Evolutionary conservation across 2,797 vertebrate genomes (phyloP), one percentile per base, ranked within the genome.

Genomic region (Pangasius krempfi): DNA sequence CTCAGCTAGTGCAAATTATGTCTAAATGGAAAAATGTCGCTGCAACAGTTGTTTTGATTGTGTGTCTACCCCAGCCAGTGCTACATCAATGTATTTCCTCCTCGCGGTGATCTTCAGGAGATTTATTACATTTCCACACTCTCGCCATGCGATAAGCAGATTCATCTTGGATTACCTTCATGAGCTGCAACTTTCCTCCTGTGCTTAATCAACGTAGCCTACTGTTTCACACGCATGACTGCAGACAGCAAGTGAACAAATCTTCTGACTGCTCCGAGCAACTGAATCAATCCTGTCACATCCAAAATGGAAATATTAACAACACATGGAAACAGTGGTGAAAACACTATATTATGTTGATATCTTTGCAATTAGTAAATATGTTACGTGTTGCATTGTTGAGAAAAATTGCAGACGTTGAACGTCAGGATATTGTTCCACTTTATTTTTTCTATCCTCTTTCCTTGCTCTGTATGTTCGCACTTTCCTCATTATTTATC

Each of bases 61-160:
- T 25, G 6, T 12, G 30, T 54, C 64, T 84, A 64, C 70, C 44
- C 70, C 84, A 86, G 70, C 84, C 68, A 25, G 83, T 54, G 83
- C 83, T 85, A 85, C 83, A 85, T 70, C 64, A 85, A 54, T 85
- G 83, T 54, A 70, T 70, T 85, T 85, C 47, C 50, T 85, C 64
- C 83, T 85, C 10, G 8, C 83, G 12, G 64, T 85, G 83, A 85
- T 70, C 83, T 85, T 85, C 83, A 56, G 83, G 83, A 85, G 83
- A 85, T 85, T 85, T 85, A 85, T 85, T 85, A 85, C 83, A 85
- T 85, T 85, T 85, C 47, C 66, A 70, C 83, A 72, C 83, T 85
- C 83, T 85, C 83, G 0, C 83, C 64, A 85, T 54, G 83, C 30
- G 83, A 85, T 85, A 85, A 70, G 83, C 83, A 85, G 83, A 85